Conservation (phyloP, 2,113 vertebrate species). For the Zapus hudsonius region DNA sequence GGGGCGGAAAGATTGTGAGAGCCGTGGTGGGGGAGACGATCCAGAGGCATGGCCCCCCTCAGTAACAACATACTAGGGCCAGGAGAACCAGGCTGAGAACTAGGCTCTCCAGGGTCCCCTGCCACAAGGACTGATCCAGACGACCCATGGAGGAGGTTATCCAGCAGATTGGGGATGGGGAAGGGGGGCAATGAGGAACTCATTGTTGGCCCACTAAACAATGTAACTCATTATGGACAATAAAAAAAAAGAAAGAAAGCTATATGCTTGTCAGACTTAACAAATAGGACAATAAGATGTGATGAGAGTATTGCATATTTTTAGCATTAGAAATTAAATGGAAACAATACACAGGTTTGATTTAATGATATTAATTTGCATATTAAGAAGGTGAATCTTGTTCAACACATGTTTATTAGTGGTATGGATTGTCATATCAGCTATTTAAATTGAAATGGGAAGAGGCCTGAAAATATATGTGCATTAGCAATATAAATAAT, state of each 20-base stretch:
- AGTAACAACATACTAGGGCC: too few relatives aligned
- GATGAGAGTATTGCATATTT: not conserved
- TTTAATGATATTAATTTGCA: not conserved
- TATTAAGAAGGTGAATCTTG: not conserved
- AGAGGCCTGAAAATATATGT: not conserved
- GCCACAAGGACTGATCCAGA: too few relatives aligned
- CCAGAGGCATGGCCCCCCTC: too few relatives aligned
- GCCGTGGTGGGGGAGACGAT: too few relatives aligned
- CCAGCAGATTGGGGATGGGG: too few relatives aligned
- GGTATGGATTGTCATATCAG: not conserved
- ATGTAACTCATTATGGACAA: too few relatives aligned
- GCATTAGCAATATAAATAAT: not conserved
- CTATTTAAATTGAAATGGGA: not conserved
- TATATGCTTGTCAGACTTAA: not conserved
- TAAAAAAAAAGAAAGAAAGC: rapidly evolving
- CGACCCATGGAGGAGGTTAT: too few relatives aligned
- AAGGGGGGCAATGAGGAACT: too few relatives aligned
- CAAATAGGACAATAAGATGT: not conserved
- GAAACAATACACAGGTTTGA: not conserved
- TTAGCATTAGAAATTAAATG: not conserved
- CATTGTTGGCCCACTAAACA: too few relatives aligned
- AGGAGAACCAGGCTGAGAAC: too few relatives aligned
- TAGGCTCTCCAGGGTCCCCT: too few relatives aligned
- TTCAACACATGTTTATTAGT: not conserved
- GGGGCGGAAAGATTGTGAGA: too few relatives aligned